A percentile compares a stretch with the other conserved stretches of the same genome.
Evolutionary conservation across 2,888 invertebrate genomes (phyloP).

Genomic region (Metopia argyrocephala): DNA sequence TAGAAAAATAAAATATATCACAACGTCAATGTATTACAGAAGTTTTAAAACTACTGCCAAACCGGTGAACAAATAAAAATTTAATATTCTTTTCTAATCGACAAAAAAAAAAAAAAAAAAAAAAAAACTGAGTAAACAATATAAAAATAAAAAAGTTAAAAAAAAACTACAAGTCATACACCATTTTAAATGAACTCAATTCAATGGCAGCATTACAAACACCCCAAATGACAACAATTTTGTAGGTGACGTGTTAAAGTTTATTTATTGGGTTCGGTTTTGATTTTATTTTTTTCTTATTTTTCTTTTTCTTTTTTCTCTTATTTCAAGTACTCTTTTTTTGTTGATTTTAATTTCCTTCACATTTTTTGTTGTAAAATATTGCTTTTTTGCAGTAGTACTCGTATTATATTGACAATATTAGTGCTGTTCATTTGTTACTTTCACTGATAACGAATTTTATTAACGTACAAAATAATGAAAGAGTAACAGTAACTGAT

Average conservation of each 20-base stretch:
- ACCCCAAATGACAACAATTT: background rate
- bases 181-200: background rate
- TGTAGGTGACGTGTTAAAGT: slow-evolving; percentile 48
- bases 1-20: background rate
- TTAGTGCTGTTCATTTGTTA: slow-evolving; percentile 6
- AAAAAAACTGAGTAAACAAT: slow-evolving; percentile 12
- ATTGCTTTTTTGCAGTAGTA: background rate
- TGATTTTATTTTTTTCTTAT: no score
- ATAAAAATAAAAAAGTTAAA: background rate
- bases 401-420: no score
- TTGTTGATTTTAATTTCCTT: no score
- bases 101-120: slow-evolving; percentile 18
- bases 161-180: background rate
- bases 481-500: slow-evolving; percentile 20
- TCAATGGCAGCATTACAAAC: background rate
- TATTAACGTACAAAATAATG: slow-evolving; percentile 31
- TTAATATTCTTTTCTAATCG: slow-evolving; percentile 50
- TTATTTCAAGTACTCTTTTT: no score
- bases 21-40: slow-evolving; percentile 52
- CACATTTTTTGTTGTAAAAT: no score
- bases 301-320: no score
- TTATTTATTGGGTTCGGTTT: slow-evolving; percentile 3
- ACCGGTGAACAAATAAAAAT: slow-evolving; percentile 35
- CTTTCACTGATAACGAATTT: slow-evolving; percentile 55
- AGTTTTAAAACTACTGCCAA: slow-evolving; percentile 54